A percentile compares a stretch with the other conserved stretches of the same genome.
Conservation (phyloP, 1,140 invertebrate genomes). For the Ditylenchus dipsaci region DNA sequence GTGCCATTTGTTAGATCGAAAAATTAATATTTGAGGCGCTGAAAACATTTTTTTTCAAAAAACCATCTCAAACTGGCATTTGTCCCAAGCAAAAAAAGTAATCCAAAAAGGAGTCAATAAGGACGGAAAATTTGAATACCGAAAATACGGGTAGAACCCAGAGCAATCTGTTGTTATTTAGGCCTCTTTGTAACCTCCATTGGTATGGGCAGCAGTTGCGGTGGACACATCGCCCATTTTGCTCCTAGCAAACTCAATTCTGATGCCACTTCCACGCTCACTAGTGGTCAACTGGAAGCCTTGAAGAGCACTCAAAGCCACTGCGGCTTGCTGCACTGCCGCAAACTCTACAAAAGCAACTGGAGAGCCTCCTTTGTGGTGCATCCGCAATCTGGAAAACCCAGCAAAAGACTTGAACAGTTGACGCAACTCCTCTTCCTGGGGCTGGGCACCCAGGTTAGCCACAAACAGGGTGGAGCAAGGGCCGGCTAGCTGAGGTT, state of each 20-base stretch:
- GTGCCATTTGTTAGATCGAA: too few relatives aligned
- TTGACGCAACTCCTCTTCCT: conserved; percentile 92
- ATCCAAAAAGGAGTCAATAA: too few relatives aligned
- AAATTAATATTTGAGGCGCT: too few relatives aligned
- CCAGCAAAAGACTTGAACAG: conserved; percentile 88
- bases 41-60: too few relatives aligned
- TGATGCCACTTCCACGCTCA: conserved; percentile 80
- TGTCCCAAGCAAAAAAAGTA: too few relatives aligned
- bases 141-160: too few relatives aligned
- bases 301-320: conserved; percentile 83
- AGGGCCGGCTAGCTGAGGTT: conserved; percentile 53
- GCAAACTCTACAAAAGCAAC: conserved; percentile 94
- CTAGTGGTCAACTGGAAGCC: conserved; percentile 88
- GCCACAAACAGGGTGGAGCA: conserved; percentile 96
- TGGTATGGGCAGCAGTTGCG: background rate
- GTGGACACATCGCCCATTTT: conserved; percentile 77
- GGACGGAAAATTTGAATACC: too few relatives aligned
- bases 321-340: conserved; percentile 79
- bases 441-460: conserved; percentile 86
- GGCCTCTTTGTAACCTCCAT: background rate
- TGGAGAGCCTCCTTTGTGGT: conserved; percentile 82
- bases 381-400: conserved; percentile 91
- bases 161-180: too few relatives aligned
- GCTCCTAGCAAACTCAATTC: conserved; percentile 95
- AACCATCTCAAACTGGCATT: too few relatives aligned